Conservation (phyloP, 2,888 invertebrate genomes). For the Drosophila infuscata region DNA sequence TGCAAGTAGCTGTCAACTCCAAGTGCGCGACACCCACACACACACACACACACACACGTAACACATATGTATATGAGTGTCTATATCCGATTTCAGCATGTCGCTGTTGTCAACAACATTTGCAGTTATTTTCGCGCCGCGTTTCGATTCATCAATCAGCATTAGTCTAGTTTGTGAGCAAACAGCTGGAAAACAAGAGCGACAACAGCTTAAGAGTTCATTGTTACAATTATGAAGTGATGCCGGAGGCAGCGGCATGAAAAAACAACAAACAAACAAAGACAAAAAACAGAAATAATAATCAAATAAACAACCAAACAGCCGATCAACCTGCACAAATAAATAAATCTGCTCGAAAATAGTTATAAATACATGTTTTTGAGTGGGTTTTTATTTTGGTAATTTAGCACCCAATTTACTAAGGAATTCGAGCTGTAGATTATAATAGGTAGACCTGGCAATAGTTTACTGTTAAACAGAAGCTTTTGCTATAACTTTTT, state of each 20-base stretch:
- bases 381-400: constrained; percentile 8
- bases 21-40: constrained; percentile 27
- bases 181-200: constrained; percentile 68
- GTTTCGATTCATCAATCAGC: constrained; percentile 66
- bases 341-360: constrained; percentile 8
- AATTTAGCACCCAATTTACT: not conserved
- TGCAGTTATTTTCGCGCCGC: constrained; percentile 37
- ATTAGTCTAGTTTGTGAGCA: constrained; percentile 61
- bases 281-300: not conserved
- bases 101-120: constrained; percentile 36
- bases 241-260: constrained; percentile 37
- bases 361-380: not conserved
- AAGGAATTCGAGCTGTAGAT: not conserved
- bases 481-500: not conserved
- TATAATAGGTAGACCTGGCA: not conserved
- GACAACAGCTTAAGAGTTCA: constrained; percentile 79
- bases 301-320: constrained; percentile 3
- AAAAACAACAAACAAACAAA: not conserved
- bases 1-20: constrained; percentile 53
- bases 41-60: constrained; percentile 17
- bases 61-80: constrained; percentile 4
- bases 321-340: constrained; percentile 28
- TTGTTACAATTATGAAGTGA: constrained; percentile 76
- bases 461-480: not conserved
- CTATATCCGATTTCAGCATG: constrained; percentile 34